A percentile compares a stretch with the other conserved stretches of the same genome.
Conservation (phyloP, 1,140 invertebrate genomes). For the Drosophila teissieri region DNA sequence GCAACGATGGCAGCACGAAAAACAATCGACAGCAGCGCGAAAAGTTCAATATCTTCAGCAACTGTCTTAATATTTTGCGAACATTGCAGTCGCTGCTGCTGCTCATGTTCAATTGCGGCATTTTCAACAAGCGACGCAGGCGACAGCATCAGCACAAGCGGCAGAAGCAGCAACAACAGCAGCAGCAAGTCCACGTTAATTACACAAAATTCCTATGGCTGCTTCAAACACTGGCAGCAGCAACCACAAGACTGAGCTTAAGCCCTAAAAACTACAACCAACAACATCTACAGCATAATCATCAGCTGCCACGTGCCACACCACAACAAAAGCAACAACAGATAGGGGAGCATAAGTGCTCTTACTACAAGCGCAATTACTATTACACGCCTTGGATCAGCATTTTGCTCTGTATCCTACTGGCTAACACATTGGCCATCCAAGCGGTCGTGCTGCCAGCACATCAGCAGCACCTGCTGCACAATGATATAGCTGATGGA, state of each 20-base stretch:
- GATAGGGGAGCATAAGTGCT: not conserved
- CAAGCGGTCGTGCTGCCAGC: slow-evolving; percentile 3
- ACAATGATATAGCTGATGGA: slow-evolving; percentile 12
- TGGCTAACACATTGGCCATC: slow-evolving; percentile 2
- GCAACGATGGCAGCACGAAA: slow-evolving; percentile 21
- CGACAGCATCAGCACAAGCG: slow-evolving; percentile 6
- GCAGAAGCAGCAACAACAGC: not conserved
- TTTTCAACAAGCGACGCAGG: slow-evolving; percentile 40
- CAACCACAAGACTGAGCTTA: slow-evolving; percentile 49
- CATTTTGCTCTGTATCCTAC: slow-evolving; percentile 21
- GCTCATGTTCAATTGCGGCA: slow-evolving; percentile 50
- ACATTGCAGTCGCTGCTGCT: slow-evolving; percentile 45
- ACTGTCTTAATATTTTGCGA: slow-evolving; percentile 51
- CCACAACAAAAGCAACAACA: slow-evolving; percentile 8
- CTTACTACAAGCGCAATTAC: not conserved
- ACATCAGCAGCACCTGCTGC: slow-evolving; percentile 3
- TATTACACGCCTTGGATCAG: not conserved
- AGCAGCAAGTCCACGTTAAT: slow-evolving; percentile 14
- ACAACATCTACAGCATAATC: slow-evolving; percentile 31
- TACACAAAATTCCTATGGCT: slow-evolving; percentile 52
- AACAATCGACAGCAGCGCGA: slow-evolving; percentile 31
- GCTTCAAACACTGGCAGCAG: slow-evolving; percentile 33
- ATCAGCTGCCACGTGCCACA: slow-evolving; percentile 16
- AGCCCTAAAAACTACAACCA: slow-evolving; percentile 42
- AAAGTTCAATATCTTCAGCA: slow-evolving; percentile 32